Percentiles rank a stretch among this genome's conserved stretches.
phyloP scores from a whole-genome alignment of 2,113 vertebrate species.

The Pseudolaguvia tuberculata region DNA sequence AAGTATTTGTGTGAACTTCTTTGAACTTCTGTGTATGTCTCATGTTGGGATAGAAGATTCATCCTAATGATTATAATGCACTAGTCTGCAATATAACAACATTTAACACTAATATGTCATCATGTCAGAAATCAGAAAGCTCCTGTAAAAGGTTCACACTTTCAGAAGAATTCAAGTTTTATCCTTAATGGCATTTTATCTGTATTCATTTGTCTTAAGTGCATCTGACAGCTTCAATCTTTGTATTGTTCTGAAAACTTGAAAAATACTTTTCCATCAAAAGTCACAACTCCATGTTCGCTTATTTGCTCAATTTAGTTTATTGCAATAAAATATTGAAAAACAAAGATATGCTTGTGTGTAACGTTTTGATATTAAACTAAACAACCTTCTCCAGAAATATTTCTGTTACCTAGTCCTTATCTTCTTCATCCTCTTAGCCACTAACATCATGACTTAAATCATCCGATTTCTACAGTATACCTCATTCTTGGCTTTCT shows the following conservation, averaged over 20 bases:
- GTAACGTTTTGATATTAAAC: neutral
- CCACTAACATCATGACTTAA: too few relatives aligned
- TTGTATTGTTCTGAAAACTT: neutral
- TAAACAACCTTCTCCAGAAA: too few relatives aligned
- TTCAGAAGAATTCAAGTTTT: neutral
- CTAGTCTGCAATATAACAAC: neutral
- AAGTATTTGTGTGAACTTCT: neutral
- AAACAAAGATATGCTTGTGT: neutral
- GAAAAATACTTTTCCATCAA: neutral
- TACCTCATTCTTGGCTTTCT: too few relatives aligned
- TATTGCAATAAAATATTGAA: neutral
- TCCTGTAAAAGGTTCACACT: neutral
- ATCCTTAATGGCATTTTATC: neutral
- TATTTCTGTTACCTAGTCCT: too few relatives aligned
- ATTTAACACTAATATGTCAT: neutral
- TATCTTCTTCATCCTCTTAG: too few relatives aligned
- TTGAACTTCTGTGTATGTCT: too few relatives aligned
- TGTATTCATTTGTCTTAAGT: neutral
- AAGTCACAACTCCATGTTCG: neutral
- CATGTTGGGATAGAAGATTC: neutral
- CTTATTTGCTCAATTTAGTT: neutral
- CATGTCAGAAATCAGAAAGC: neutral
- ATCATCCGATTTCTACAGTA: too few relatives aligned
- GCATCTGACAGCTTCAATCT: constrained; percentile 20
- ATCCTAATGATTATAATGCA: neutral